Conservation (phyloP, 2,797 vertebrate species). For the Xiphophorus birchmanni region DNA sequence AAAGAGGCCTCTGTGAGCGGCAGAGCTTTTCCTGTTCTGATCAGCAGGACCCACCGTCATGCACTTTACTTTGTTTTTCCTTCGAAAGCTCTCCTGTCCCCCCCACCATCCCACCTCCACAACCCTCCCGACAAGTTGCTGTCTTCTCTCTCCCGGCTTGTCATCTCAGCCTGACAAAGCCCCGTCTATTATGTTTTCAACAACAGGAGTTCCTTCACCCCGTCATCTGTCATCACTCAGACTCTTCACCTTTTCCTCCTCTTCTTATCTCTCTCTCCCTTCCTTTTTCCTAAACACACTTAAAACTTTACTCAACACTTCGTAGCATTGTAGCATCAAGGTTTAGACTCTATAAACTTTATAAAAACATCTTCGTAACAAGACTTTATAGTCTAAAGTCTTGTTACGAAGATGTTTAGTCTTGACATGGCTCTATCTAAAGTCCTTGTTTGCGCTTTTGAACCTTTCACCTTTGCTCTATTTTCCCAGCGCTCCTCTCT, state of each 20-base stretch:
- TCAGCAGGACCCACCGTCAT: conserved; percentile 58
- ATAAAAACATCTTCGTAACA: too few relatives aligned
- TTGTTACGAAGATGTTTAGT: background rate
- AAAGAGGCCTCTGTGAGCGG: conserved; percentile 71
- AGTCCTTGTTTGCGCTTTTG: conserved; percentile 30
- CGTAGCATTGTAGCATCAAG: background rate
- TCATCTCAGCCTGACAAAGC: conserved; percentile 12
- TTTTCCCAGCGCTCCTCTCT: conserved; percentile 20
- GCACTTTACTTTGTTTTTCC: conserved; percentile 44
- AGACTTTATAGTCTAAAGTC: too few relatives aligned
- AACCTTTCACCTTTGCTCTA: conserved; percentile 69
- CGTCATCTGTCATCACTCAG: conserved; percentile 17
- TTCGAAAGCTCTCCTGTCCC: conserved; percentile 30
- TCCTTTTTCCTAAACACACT: background rate
- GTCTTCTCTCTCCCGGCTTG: conserved; percentile 20
- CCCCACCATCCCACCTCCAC: background rate
- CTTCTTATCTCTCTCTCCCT: background rate
- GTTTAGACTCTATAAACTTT: background rate
- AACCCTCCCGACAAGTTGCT: conserved; percentile 19
- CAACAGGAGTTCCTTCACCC: conserved; percentile 31
- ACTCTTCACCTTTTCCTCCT: conserved; percentile 8
- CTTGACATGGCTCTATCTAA: background rate
- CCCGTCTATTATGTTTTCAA: conserved; percentile 27
- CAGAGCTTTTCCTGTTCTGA: conserved; percentile 67
- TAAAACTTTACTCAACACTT: background rate